phyloP scores from a whole-genome alignment of 2,797 vertebrate species.

The Corythornis leucogaster region DNA sequence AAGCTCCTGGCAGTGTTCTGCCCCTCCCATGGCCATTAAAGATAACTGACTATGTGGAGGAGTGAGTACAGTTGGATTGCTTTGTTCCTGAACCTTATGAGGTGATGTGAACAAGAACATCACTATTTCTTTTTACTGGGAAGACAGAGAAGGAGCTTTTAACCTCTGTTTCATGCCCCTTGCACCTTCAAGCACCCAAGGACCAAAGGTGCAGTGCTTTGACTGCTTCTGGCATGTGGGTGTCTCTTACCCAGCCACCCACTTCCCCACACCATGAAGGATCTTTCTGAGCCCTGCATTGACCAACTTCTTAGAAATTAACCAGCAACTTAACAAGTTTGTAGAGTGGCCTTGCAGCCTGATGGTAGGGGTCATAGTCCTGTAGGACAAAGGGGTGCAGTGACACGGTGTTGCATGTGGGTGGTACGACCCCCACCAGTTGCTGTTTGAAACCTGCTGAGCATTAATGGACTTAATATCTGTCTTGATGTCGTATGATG shows the following conservation, averaged over 20 bases:
- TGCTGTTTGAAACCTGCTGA: not conserved
- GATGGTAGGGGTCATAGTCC: not conserved
- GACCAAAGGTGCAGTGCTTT: not conserved
- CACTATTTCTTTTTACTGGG: not conserved
- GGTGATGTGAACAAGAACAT: not conserved
- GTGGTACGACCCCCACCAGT: accelerated
- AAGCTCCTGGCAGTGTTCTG: not conserved
- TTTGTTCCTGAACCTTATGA: accelerated
- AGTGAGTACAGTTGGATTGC: not conserved
- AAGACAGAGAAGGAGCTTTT: not conserved
- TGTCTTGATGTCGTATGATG: not conserved
- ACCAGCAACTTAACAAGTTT: not conserved
- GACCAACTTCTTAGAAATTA: not conserved
- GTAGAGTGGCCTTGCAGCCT: not conserved
- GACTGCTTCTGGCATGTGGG: too few relatives aligned
- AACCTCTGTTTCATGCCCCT: too few relatives aligned
- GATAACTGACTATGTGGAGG: not conserved
- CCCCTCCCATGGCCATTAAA: not conserved
- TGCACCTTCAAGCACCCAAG: not conserved
- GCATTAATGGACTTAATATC: not conserved
- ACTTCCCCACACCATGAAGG: not conserved
- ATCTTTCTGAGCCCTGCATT: not conserved
- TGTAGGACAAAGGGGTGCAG: not conserved
- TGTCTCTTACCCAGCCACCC: not conserved
- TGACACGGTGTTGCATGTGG: accelerated